Conservation (phyloP, 2,888 invertebrate species). For the Amblyjoppa proteus region DNA sequence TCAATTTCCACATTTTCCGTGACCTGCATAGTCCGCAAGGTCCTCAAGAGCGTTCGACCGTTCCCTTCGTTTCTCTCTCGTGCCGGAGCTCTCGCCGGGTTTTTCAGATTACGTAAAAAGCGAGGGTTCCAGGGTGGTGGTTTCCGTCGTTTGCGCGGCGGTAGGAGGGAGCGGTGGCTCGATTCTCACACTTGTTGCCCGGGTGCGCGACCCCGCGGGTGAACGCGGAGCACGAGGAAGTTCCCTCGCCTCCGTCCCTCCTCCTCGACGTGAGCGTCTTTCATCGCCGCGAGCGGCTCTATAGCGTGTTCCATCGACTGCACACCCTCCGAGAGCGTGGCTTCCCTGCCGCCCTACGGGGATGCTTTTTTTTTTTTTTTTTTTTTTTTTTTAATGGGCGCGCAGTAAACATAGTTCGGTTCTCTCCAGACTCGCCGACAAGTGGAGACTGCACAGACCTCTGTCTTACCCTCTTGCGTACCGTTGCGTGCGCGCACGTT, state of each 20-base stretch:
- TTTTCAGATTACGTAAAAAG: slow-evolving; percentile 19
- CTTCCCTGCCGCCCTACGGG: slow-evolving; percentile 11
- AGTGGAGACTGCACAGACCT: slow-evolving; percentile 62
- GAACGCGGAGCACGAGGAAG: slow-evolving; percentile 28
- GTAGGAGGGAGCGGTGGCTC: slow-evolving; percentile 22
- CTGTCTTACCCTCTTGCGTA: slow-evolving; percentile 29
- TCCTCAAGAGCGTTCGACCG: slow-evolving; percentile 39
- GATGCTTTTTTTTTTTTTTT: slow-evolving; percentile 37
- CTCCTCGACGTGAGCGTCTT: slow-evolving; percentile 39
- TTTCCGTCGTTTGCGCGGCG: slow-evolving; percentile 19
- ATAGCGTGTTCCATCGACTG: slow-evolving; percentile 25
- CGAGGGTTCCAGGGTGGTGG: slow-evolving; percentile 41
- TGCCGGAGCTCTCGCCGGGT: slow-evolving; percentile 23
- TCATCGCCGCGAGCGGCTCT: slow-evolving; percentile 52
- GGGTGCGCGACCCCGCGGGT: slow-evolving; percentile 25
- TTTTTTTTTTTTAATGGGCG: slow-evolving; percentile 49
- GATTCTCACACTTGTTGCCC: slow-evolving; percentile 72
- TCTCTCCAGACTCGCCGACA: slow-evolving; percentile 50
- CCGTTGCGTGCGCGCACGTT: background rate
- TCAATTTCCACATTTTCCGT: slow-evolving; percentile 42
- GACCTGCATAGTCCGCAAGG: slow-evolving; percentile 40
- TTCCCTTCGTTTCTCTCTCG: background rate
- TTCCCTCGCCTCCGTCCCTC: slow-evolving; percentile 19
- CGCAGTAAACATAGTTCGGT: slow-evolving; percentile 24
- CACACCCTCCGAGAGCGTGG: slow-evolving; percentile 46